Percentiles rank a stretch among this genome's conserved stretches.
These are phyloP conservation scores for Antheraea pernyi DNA, from an alignment of 1,140 invertebrate genomes.

Conservation along the genomic window DNA sequence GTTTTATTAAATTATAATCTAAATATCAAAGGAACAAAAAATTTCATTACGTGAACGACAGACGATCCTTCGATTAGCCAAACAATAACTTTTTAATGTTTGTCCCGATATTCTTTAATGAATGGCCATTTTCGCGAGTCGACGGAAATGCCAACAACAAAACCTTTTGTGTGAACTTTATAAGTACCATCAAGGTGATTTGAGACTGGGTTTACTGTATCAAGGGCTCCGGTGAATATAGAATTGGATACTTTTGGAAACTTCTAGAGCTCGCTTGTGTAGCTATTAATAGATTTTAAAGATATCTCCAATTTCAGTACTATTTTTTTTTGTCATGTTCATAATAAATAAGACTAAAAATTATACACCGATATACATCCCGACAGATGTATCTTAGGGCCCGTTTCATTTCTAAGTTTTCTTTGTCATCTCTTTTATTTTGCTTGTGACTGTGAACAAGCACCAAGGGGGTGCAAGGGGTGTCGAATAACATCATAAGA, in stretches of 20 bases:
- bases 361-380: no score
- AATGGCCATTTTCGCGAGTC: conserved; percentile 1
- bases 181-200: not conserved
- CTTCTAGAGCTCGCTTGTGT: no score
- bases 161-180: conserved; percentile 7
- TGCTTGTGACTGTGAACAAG: no score
- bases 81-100: conserved; percentile 8
- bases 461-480: no score
- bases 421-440: no score
- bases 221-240: not conserved
- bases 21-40: not conserved
- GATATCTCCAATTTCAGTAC: no score
- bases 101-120: not conserved
- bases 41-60: conserved; percentile 6
- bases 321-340: no score
- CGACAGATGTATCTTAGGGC: no score
- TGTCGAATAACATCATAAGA: no score
- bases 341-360: no score
- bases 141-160: conserved; percentile 7
- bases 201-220: not conserved
- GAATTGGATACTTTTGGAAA: not conserved
- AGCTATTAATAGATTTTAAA: no score
- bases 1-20: conserved; percentile 5
- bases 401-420: no score
- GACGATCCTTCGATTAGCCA: conserved; percentile 3